These are phyloP conservation scores for Lophura swinhoii DNA, from an alignment of 2,797 vertebrate genomes.

Conservation along the genomic window DNA sequence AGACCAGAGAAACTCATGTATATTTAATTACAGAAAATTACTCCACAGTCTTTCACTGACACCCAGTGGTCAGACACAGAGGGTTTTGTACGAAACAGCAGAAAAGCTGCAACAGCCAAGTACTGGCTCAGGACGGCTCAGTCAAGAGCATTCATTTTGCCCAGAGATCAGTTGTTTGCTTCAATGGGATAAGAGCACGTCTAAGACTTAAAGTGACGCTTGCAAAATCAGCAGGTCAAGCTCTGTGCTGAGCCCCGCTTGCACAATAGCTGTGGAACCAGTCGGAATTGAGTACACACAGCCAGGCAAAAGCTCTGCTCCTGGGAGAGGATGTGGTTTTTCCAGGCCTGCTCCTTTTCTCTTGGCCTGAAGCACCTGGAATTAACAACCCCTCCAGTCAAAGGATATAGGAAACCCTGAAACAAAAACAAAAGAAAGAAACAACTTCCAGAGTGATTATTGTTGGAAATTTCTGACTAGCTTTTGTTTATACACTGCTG, in stretches of 20 bases:
- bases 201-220: neutral
- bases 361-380: neutral
- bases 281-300: neutral
- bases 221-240: slow-evolving; percentile 17
- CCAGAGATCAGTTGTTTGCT: neutral
- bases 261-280: neutral
- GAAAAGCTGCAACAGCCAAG: neutral
- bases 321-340: neutral
- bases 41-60: slow-evolving; percentile 55
- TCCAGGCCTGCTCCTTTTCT: neutral
- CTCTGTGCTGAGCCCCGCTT: neutral
- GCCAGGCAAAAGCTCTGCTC: neutral
- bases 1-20: neutral
- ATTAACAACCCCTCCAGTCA: neutral
- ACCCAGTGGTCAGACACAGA: slow-evolving; percentile 53
- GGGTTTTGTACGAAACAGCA: neutral
- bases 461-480: neutral
- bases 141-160: neutral
- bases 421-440: slow-evolving; percentile 13
- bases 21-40: neutral
- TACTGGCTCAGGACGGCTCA: neutral
- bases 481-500: slow-evolving; percentile 12
- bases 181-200: neutral
- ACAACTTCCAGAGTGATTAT: neutral
- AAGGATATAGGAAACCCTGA: neutral